Conservation (phyloP, 30 jellyfish, hydroid and myxozoan genomes). For the Aurelia sp. region DNA sequence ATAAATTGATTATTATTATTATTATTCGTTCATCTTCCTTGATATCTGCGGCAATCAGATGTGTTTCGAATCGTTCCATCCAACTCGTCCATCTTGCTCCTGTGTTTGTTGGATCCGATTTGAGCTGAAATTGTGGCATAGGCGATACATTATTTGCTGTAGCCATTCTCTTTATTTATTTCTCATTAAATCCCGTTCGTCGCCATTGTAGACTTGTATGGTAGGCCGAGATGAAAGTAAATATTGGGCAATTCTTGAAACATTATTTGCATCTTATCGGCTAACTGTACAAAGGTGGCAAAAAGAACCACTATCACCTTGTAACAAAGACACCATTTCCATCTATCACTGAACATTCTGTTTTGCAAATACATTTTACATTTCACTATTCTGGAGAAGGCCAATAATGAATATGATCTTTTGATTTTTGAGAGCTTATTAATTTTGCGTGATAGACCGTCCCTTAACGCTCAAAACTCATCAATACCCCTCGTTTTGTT, state of each 20-base stretch:
- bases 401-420: too few relatives aligned
- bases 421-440: too few relatives aligned
- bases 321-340: conserved; percentile 39
- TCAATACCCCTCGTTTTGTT: too few relatives aligned
- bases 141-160: conserved; percentile 46
- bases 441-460: too few relatives aligned
- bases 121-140: conserved; percentile 50
- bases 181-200: background rate
- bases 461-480: too few relatives aligned
- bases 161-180: conserved; percentile 30
- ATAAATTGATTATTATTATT: too few relatives aligned
- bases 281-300: conserved; percentile 16
- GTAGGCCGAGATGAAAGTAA: too few relatives aligned
- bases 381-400: too few relatives aligned
- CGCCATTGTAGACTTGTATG: conserved; percentile 21
- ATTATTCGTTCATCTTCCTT: conserved; percentile 22
- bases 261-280: conserved; percentile 20
- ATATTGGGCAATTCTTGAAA: background rate
- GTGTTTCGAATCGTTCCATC: conserved; percentile 60
- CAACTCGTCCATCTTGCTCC: conserved; percentile 46
- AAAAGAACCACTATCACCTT: conserved; percentile 35
- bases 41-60: conserved; percentile 52
- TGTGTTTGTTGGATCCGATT: conserved; percentile 40
- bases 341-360: conserved; percentile 19
- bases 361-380: conserved; percentile 16